Percentiles rank a stretch among this genome's conserved stretches.
Evolutionary conservation across 2,888 invertebrate species (phyloP).

Genomic region (Caenorhabditis macrosperma): DNA sequence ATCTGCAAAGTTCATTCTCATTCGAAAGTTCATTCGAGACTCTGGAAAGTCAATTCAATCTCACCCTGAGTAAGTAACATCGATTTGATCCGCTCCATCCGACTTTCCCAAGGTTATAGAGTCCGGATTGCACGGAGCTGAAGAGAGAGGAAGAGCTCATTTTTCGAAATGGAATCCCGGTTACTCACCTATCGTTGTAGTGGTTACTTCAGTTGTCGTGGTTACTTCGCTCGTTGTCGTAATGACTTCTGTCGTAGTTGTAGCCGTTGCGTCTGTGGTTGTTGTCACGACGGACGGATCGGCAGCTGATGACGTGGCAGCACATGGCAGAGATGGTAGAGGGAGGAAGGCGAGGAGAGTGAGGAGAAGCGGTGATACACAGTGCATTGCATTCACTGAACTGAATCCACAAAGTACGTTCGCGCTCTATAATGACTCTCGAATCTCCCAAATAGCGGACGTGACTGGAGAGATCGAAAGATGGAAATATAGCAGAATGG

Average conservation of each 20-base stretch:
- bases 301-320: neutral
- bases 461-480: neutral
- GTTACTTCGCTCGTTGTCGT: neutral
- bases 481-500: neutral
- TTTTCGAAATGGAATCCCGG: no score
- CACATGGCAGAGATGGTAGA: neutral
- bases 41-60: neutral
- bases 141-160: neutral
- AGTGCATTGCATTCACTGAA: slow-evolving; percentile 1
- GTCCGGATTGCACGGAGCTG: neutral
- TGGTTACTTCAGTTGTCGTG: neutral
- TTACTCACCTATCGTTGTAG: neutral
- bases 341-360: neutral
- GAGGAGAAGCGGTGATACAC: neutral
- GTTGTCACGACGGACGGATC: neutral
- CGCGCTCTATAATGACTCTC: neutral
- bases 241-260: neutral
- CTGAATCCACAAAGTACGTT: neutral
- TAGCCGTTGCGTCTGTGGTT: neutral
- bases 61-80: neutral
- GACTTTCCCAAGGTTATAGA: neutral
- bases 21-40: no score
- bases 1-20: neutral
- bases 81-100: neutral
- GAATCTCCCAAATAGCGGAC: neutral